These are phyloP conservation scores for Corythoichthys intestinalis DNA, from an alignment of 2,113 vertebrate genomes.

Conservation along the genomic window DNA sequence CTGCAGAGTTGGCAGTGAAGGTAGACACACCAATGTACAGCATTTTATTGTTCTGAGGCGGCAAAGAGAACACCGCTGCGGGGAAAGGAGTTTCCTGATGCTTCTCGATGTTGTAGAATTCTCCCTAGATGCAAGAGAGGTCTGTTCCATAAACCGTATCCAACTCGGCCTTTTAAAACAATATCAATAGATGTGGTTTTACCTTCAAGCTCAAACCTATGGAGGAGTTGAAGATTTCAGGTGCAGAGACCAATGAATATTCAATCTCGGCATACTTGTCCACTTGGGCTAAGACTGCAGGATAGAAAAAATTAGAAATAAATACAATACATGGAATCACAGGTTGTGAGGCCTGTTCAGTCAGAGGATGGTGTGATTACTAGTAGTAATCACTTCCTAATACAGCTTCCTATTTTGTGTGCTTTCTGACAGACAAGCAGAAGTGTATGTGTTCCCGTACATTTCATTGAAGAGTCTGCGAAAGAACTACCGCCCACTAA, in stretches of 20 bases:
- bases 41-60: conserved; percentile 60
- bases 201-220: conserved; percentile 71
- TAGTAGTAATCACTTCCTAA: background rate
- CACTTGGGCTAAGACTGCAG: conserved; percentile 67
- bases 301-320: background rate
- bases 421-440: too few relatives aligned
- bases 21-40: conserved; percentile 69
- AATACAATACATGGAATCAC: background rate
- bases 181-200: conserved; percentile 4
- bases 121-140: conserved; percentile 53
- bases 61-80: conserved; percentile 52
- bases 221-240: conserved; percentile 44
- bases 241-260: conserved; percentile 70
- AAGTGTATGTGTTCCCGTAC: too few relatives aligned
- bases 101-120: conserved; percentile 73
- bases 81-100: conserved; percentile 71
- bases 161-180: background rate
- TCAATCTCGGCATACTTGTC: conserved; percentile 74
- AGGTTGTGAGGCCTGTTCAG: background rate
- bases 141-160: background rate
- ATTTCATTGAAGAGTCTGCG: too few relatives aligned
- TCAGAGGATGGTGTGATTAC: background rate
- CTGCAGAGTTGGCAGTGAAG: conserved; percentile 68
- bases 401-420: background rate
- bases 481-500: background rate